Base-by-base conservation (phyloP, 1,140 invertebrate species). In the Drosophila truncata region DNA sequence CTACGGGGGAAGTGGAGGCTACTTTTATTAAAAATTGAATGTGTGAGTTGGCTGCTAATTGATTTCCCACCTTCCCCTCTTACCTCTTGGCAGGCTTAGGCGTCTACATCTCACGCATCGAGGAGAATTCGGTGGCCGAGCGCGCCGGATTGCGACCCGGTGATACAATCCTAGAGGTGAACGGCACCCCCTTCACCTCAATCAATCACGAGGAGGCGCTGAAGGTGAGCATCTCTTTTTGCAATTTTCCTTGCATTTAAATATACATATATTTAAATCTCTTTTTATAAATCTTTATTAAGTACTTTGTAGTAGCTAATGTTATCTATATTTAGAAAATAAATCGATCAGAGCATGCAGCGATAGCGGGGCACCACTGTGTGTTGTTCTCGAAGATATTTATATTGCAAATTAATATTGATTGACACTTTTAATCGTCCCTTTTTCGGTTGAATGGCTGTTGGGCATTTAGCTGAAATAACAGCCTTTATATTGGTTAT, bases 161-260 rank as follows among this genome's bases (percentile, higher is more conserved):
- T 70, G 97, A 98, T 94, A 97, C 97, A 87, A 97, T 98, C 90
- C 94, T 98, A 77, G 96, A 97, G 93, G 97, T 97, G 69, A 98
- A 98, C 93, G 97, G 97, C 50, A 97, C 96, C 59, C 97, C 96
- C 66, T 98, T 98, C 93, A 96, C 96, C 33, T 96, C 95, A 71
- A 97, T 97, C 80, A 96, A 96, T 69, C 97, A 97, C 92, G 96
- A 97, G 91, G 97, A 97, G 93, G 97, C 97, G 52, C 94, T 97
- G 72, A 97, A 97, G 95, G 97, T 97, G 94, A 95, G 93, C 66
- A 69, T 72, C 65, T 46, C 58, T 3, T 55, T 55, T 69, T 63
- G 46, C 41, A 78, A 47, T 52, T 55, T 35, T n/a, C 25, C 16
- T 37, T 46, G 67, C 63, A 63, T 47, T 18, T 44, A 18, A 49